phyloP scores from a whole-genome alignment of 2,888 invertebrate species.

The Euclidia mi region DNA sequence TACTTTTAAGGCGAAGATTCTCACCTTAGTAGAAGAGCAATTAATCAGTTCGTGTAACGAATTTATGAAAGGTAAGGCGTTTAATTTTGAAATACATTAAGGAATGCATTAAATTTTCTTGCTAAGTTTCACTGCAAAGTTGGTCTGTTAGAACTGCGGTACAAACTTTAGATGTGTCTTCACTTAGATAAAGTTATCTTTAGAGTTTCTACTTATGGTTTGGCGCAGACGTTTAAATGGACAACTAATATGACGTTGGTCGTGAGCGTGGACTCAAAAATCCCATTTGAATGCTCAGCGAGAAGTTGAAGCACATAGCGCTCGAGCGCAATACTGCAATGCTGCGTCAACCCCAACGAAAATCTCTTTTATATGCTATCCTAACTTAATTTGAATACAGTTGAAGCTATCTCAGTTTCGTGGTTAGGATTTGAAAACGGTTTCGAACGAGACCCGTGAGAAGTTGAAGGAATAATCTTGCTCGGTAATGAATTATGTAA shows the following conservation, averaged over 20 bases:
- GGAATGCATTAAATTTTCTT: conserved; percentile 38
- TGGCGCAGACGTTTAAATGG: conserved; percentile 44
- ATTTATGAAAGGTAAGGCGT: conserved; percentile 34
- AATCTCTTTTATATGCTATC: conserved; percentile 55
- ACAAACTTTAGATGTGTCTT: conserved; percentile 28
- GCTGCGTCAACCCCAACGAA: conserved; percentile 41
- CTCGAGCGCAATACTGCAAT: conserved; percentile 40
- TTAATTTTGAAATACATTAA: conserved; percentile 40
- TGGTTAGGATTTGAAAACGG: conserved; percentile 38
- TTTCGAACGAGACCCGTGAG: conserved; percentile 12
- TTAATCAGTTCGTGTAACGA: conserved; percentile 32
- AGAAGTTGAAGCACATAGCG: conserved; percentile 45
- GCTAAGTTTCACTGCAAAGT: conserved; percentile 25
- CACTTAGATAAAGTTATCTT: conserved; percentile 32
- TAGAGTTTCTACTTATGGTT: conserved; percentile 24
- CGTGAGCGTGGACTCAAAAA: conserved; percentile 52
- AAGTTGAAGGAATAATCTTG: conserved; percentile 30
- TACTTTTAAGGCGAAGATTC: conserved; percentile 30
- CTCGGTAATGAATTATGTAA: conserved; percentile 33
- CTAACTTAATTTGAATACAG: conserved; percentile 55
- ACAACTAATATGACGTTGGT: conserved; percentile 52
- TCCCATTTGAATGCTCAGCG: conserved; percentile 51
- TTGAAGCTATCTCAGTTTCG: conserved; percentile 44
- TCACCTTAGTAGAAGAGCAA: conserved; percentile 33
- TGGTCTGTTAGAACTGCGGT: conserved; percentile 22